Conservation (phyloP, 2,888 invertebrate species). For the Tenthredo scrophulariae region DNA sequence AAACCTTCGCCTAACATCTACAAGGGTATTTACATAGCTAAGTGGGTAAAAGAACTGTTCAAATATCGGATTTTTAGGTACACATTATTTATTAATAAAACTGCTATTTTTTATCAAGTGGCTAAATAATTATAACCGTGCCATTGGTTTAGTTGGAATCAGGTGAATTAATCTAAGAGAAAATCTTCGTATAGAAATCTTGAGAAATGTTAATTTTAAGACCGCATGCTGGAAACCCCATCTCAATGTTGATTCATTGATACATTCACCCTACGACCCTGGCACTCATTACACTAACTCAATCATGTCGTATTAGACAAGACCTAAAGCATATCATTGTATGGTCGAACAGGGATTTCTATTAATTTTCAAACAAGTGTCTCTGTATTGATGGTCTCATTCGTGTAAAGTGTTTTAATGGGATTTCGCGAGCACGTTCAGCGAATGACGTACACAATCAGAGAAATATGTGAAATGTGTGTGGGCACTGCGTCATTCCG, state of each 20-base stretch:
- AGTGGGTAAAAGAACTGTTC: background rate
- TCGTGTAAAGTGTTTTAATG: conserved; percentile 2
- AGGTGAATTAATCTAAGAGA: background rate
- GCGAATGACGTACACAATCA: background rate
- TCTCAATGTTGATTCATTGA: background rate
- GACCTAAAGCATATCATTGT: background rate
- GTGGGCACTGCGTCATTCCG: conserved; percentile 2
- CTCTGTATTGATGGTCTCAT: conserved; percentile 1
- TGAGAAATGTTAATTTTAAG: background rate
- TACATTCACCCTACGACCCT: background rate
- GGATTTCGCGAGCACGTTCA: background rate
- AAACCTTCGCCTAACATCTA: background rate
- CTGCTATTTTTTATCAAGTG: background rate
- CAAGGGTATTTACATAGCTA: background rate
- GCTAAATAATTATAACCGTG: background rate
- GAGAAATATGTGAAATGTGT: background rate
- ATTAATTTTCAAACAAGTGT: background rate
- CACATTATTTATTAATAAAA: background rate
- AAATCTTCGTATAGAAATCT: background rate
- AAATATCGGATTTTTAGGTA: conserved; percentile 1
- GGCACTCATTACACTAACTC: background rate
- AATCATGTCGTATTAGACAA: background rate
- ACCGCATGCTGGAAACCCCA: background rate
- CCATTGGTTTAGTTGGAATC: background rate
- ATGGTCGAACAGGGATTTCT: background rate